These are phyloP conservation scores for Thripadectes ignobilis DNA, from an alignment of 2,797 vertebrate genomes.

Conservation along the genomic window DNA sequence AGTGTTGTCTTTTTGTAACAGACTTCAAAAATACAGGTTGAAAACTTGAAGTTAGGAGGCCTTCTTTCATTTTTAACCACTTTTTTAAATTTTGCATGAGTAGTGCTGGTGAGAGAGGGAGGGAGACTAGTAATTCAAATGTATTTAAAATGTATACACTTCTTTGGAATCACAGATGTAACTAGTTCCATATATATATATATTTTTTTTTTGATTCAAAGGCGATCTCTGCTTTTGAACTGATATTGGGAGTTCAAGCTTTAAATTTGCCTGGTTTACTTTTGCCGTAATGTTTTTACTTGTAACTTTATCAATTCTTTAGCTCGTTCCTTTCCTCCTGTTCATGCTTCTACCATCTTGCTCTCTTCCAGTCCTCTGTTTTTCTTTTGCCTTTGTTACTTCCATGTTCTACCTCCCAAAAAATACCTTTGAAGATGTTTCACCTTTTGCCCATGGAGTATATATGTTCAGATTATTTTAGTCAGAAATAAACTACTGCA, in stretches of 20 bases:
- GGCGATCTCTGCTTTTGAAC: not conserved
- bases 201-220: not conserved
- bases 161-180: not conserved
- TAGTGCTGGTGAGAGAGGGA: not conserved
- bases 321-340: not conserved
- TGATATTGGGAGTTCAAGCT: not conserved
- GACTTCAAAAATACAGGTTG: not conserved
- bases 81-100: not conserved
- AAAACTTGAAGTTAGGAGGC: not conserved
- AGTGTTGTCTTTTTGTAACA: not conserved
- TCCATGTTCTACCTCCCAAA: not conserved
- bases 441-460: not conserved
- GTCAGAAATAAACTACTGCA: not conserved
- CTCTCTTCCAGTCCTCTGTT: not conserved
- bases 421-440: not conserved
- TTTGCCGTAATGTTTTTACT: not conserved
- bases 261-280: not conserved
- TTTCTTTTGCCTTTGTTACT: not conserved
- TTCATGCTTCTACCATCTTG: not conserved
- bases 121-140: not conserved
- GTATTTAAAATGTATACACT: not conserved
- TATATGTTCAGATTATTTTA: not conserved
- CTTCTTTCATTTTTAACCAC: not conserved
- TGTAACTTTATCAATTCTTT: not conserved
- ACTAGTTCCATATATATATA: not conserved